Base-by-base conservation (phyloP, 2,797 vertebrate genomes). In the Hybognathus amarus region DNA sequence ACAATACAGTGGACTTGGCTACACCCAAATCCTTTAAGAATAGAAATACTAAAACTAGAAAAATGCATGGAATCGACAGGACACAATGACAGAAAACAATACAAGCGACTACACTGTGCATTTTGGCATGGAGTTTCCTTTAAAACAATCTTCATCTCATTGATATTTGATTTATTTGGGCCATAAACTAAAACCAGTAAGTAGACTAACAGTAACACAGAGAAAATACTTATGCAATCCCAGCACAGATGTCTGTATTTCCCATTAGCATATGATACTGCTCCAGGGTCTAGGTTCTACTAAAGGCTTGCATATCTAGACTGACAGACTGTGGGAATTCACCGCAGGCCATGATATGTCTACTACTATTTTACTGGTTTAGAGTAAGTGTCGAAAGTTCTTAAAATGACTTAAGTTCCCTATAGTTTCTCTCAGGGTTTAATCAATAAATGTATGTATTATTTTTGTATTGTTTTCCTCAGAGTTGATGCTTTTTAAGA, bases 341-440 rank as follows among this genome's bases (percentile, higher is more conserved):
- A 50, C 73, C 5, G 30, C 76, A 73, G 67, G 56, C 59, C 68
- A 70, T 45, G 66, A 64, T 59, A 76, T 33, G 56, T 67, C 79
- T 85, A 42, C 66, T 59, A 70, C 10, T 50, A 71, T 81, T 81
- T 63, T 18, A 85, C 67, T 63, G 75, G 56, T 61, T 77, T 52
- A 77, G 56, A 56, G 61, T 38, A 38, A 71, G 56, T 63, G 20
- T 80, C 54, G 61, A n/a, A 47, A 80, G 27, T 63, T 73, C 27
- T 73, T 50, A 64, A 63, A 33, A 73, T 63, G 40, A 80, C 54
- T 63, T 47, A 47, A 61, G 38, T 50, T 63, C 56, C 5, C 69
- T 64, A 36, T 15, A 74, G 47, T 64, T 61, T 30, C 70, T 42
- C 69, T 64, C 5, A 47, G 42, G 79, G 56, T 74, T 64, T 15